Conservation (phyloP, 2,888 invertebrate genomes). For the Gortyna flavago region DNA sequence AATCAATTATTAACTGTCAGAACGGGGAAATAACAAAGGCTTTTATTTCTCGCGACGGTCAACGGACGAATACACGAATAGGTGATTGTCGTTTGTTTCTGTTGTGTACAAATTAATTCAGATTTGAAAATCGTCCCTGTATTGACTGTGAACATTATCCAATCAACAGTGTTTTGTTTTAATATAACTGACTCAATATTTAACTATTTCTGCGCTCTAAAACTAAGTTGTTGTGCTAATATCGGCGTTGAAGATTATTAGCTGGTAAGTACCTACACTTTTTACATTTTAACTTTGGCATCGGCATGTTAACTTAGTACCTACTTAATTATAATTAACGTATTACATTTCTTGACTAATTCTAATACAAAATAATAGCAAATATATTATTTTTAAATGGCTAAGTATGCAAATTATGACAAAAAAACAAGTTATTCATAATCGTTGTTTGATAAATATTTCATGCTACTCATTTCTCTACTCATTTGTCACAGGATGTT, state of each 20-base stretch:
- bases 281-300: neutral
- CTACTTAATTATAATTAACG: no score
- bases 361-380: neutral
- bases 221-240: constrained; percentile 43
- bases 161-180: constrained; percentile 35
- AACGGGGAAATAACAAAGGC: constrained; percentile 53
- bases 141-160: constrained; percentile 20
- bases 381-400: neutral
- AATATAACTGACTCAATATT: neutral
- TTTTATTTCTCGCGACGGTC: constrained; percentile 46
- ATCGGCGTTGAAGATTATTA: constrained; percentile 45
- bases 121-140: constrained; percentile 16
- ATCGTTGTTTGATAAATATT: neutral
- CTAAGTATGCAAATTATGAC: neutral
- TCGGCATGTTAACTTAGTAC: neutral
- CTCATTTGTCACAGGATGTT: neutral
- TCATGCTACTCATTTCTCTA: neutral
- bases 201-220: neutral
- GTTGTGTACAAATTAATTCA: constrained; percentile 54
- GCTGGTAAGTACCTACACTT: constrained; percentile 58
- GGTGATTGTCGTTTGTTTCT: constrained; percentile 53
- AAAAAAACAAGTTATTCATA: constrained; percentile 2
- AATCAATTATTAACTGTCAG: constrained; percentile 43
- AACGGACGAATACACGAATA: constrained; percentile 47
- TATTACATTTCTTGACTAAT: neutral